phyloP scores from a whole-genome alignment of 2,113 vertebrate species.

The Trichechus manatus region DNA sequence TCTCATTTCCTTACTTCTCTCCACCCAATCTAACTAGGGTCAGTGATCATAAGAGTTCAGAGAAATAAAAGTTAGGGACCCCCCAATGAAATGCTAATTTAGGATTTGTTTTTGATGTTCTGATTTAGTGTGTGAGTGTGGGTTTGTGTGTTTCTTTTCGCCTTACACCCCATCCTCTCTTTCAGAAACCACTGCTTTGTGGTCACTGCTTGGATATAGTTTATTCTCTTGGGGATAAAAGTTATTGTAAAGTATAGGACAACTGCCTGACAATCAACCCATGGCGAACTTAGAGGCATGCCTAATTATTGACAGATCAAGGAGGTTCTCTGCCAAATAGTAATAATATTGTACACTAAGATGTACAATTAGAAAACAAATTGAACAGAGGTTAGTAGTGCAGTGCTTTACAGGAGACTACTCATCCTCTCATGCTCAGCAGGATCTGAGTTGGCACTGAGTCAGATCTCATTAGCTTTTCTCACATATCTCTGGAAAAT shows the following conservation, averaged over 20 bases:
- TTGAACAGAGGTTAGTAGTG: not conserved
- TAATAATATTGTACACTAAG: not conserved
- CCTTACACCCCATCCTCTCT: not conserved
- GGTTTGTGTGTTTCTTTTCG: not conserved
- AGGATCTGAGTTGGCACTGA: not conserved
- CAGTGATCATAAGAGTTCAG: not conserved
- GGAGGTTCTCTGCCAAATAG: conserved; percentile 42
- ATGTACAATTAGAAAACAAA: conserved; percentile 43
- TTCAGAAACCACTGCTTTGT: not conserved
- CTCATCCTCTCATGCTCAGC: not conserved
- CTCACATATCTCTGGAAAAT: conserved; percentile 5
- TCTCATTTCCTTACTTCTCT: not conserved
- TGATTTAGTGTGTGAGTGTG: not conserved
- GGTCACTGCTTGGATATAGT: not conserved
- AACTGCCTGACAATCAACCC: not conserved
- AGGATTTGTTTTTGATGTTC: not conserved
- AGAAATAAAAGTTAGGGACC: not conserved
- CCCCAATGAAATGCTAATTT: not conserved
- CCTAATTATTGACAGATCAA: conserved; percentile 36
- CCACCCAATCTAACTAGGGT: not conserved
- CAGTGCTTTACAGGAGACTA: not conserved
- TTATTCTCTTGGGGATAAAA: conserved; percentile 29
- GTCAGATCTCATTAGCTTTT: not conserved
- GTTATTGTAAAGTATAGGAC: conserved; percentile 24
- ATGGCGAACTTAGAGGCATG: not conserved